Conservation (phyloP, 2,113 vertebrate genomes). For the Pipra filicauda region DNA sequence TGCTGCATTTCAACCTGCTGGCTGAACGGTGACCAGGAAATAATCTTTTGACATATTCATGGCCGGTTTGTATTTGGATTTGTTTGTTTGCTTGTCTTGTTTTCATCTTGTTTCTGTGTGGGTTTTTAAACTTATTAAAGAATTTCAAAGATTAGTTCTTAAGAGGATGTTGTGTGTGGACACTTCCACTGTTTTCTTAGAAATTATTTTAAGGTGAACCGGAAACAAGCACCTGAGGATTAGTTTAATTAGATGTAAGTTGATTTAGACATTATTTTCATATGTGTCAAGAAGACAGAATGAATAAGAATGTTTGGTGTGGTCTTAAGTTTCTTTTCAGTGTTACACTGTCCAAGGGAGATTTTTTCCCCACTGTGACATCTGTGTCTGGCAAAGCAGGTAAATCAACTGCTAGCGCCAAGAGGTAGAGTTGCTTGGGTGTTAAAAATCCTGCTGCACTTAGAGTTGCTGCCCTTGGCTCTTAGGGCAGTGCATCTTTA, state of each 20-base stretch:
- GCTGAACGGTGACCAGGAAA: neutral
- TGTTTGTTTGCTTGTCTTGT: neutral
- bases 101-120: neutral
- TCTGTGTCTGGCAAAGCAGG: neutral
- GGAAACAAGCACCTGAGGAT: neutral
- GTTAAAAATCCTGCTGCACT: slow-evolving; percentile 49
- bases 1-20: neutral
- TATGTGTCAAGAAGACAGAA: neutral
- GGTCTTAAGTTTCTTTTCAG: neutral
- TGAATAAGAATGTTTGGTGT: neutral
- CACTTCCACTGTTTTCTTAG: neutral
- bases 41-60: neutral
- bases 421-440: slow-evolving; percentile 18
- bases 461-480: slow-evolving; percentile 50
- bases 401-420: neutral
- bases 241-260: neutral
- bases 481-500: slow-evolving; percentile 1
- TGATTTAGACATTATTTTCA: neutral
- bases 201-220: neutral
- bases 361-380: neutral
- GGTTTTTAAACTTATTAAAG: neutral
- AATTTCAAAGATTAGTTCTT: neutral
- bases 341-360: neutral
- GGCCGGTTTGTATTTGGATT: neutral
- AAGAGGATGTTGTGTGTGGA: neutral